Evolutionary conservation across 30 jellyfish, hydroid and myxozoan species (phyloP).

Genomic region (Rhopilema esculentum): DNA sequence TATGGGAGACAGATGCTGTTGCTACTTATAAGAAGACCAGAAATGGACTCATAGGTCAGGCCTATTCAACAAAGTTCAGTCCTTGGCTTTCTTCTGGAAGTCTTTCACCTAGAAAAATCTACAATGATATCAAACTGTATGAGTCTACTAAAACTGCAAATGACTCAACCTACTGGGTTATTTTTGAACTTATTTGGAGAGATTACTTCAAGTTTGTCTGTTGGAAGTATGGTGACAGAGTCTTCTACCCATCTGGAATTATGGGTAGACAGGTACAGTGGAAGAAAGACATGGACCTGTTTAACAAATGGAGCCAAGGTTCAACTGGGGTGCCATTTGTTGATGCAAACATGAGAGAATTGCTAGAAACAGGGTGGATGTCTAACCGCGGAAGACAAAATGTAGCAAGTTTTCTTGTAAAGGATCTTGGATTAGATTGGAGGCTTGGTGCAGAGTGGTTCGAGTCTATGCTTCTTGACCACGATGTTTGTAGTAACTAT

Average conservation of each 20-base stretch:
- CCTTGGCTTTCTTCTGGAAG: constrained; percentile 84
- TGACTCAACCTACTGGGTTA: constrained; percentile 82
- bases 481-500: constrained; percentile 83
- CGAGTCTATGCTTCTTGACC: constrained; percentile 77
- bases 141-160: constrained; percentile 26
- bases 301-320: constrained; percentile 78
- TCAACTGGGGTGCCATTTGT: constrained; percentile 83
- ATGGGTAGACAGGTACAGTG: constrained; percentile 66
- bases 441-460: constrained; percentile 93
- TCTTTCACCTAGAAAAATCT: constrained; percentile 71
- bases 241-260: constrained; percentile 59
- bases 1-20: constrained; percentile 75
- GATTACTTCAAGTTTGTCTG: constrained; percentile 78
- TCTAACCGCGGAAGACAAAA: constrained; percentile 83
- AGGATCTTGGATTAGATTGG: constrained; percentile 82
- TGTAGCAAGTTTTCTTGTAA: constrained; percentile 77
- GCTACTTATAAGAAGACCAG: constrained; percentile 76
- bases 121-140: constrained; percentile 20
- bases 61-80: constrained; percentile 77
- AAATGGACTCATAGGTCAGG: constrained; percentile 71
- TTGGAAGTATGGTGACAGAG: constrained; percentile 58
- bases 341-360: constrained; percentile 84
- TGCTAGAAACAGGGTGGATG: constrained; percentile 83
- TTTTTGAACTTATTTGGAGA: constrained; percentile 80
- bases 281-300: constrained; percentile 58